Evolutionary conservation across 2,888 invertebrate genomes (phyloP).

Genomic region (Pyrochroa serraticornis): DNA sequence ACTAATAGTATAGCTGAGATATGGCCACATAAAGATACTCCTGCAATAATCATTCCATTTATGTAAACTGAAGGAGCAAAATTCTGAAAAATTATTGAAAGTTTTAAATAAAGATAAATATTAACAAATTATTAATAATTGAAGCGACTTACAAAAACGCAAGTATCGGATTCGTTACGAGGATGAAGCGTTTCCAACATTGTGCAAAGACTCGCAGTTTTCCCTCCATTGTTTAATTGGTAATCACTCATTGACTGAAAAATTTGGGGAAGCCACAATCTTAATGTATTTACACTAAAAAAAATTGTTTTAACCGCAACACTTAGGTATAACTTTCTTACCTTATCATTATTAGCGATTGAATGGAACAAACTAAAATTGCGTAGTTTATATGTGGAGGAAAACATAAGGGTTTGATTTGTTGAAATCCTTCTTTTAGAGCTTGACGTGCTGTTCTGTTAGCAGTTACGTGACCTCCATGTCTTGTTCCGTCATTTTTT

Average conservation of each 20-base stretch:
- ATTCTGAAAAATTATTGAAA: conserved; percentile 38
- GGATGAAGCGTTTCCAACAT: conserved; percentile 59
- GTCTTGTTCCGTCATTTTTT: conserved; percentile 46
- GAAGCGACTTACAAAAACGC: conserved; percentile 5
- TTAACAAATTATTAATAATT: too few relatives aligned
- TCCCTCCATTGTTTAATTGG: conserved; percentile 26
- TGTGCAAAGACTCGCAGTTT: conserved; percentile 54
- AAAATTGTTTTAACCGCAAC: not conserved
- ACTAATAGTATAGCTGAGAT: conserved; percentile 64
- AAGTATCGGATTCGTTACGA: conserved; percentile 9
- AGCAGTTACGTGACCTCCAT: conserved; percentile 48
- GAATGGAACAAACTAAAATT: conserved; percentile 66
- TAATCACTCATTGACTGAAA: conserved; percentile 69
- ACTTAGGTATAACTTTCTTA: conserved; percentile 49
- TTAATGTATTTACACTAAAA: conserved; percentile 70
- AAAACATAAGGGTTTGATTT: conserved; percentile 68
- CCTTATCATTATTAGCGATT: conserved; percentile 69
- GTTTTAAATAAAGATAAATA: too few relatives aligned
- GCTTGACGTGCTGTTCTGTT: conserved; percentile 55
- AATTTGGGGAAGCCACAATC: conserved; percentile 85
- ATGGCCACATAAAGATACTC: conserved; percentile 68
- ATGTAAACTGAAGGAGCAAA: conserved; percentile 62
- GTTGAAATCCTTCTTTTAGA: conserved; percentile 64
- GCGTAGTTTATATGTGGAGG: conserved; percentile 67
- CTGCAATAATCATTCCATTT: conserved; percentile 72